Conservation (phyloP, 2,113 vertebrate species). For the Cettia cetti region DNA sequence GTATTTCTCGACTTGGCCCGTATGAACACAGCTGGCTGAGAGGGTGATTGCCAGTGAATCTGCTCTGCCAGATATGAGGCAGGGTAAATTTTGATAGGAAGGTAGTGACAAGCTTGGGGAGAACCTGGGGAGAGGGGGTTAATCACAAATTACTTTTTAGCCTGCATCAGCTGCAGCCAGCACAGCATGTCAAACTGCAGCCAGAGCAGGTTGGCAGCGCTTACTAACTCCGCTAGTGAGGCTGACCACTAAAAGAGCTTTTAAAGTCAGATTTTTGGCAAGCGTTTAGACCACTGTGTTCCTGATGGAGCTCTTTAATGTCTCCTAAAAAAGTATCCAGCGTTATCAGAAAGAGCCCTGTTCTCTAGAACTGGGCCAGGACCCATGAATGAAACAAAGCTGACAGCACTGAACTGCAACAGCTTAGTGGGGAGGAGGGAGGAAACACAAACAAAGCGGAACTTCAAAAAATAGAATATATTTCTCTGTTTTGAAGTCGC, state of each 20-base stretch:
- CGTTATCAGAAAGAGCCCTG: neutral
- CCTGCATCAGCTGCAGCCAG: neutral
- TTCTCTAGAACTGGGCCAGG: conserved; percentile 12
- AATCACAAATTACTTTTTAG: neutral
- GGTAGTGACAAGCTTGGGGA: neutral
- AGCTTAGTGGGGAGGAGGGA: neutral
- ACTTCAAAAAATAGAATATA: neutral
- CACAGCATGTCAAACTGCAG: neutral
- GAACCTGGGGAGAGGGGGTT: neutral
- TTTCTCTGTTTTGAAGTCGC: conserved; percentile 26
- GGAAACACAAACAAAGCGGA: neutral
- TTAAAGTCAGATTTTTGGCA: conserved; percentile 50
- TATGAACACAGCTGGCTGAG: neutral
- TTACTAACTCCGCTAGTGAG: neutral
- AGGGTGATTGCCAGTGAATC: neutral
- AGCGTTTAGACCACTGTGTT: conserved; percentile 21
- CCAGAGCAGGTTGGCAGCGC: neutral
- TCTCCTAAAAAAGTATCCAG: conserved; percentile 11
- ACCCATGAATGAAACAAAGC: conserved; percentile 39
- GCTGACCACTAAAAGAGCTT: conserved; percentile 41
- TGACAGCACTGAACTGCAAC: neutral
- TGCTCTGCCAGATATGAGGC: neutral
- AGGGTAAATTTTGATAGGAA: neutral
- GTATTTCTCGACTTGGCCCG: neutral
- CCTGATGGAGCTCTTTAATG: neutral